Conservation (phyloP, 2,113 vertebrate genomes). For the Aldabrachelys gigantea region DNA sequence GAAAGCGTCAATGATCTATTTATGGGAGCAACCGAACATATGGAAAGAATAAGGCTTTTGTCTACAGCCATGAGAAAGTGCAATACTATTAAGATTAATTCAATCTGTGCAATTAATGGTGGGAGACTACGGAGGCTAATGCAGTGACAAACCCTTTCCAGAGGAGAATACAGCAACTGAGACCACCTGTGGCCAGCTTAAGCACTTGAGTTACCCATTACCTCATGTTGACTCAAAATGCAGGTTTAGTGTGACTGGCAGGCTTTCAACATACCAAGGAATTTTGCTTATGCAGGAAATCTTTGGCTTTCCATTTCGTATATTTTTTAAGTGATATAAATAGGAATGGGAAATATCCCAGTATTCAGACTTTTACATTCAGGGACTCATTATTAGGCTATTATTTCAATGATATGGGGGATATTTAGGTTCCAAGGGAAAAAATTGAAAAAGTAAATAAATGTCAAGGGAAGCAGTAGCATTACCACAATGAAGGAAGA, state of each 20-base stretch:
- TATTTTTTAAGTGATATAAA: background rate
- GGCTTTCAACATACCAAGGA: background rate
- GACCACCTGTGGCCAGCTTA: background rate
- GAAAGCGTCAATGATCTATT: conserved; percentile 6
- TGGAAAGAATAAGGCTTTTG: conserved; percentile 28
- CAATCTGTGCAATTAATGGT: conserved; percentile 2
- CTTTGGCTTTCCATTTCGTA: background rate
- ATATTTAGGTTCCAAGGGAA: background rate
- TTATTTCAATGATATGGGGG: background rate
- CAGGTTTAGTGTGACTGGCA: background rate
- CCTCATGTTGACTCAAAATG: background rate
- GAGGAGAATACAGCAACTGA: background rate
- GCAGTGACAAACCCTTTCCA: conserved; percentile 6
- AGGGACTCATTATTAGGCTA: background rate
- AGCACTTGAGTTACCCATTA: background rate
- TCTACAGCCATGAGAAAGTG: background rate
- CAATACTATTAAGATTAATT: conserved; percentile 10
- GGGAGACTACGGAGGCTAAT: background rate
- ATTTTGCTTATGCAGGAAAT: background rate
- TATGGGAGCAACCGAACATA: conserved; percentile 6
- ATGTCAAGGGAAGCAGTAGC: background rate
- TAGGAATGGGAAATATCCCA: background rate
- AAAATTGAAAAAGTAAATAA: background rate
- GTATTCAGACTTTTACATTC: background rate
- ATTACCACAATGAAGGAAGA: background rate